These are phyloP conservation scores for Neuroterus valhalla DNA, from an alignment of 1,140 invertebrate genomes.

Conservation along the genomic window DNA sequence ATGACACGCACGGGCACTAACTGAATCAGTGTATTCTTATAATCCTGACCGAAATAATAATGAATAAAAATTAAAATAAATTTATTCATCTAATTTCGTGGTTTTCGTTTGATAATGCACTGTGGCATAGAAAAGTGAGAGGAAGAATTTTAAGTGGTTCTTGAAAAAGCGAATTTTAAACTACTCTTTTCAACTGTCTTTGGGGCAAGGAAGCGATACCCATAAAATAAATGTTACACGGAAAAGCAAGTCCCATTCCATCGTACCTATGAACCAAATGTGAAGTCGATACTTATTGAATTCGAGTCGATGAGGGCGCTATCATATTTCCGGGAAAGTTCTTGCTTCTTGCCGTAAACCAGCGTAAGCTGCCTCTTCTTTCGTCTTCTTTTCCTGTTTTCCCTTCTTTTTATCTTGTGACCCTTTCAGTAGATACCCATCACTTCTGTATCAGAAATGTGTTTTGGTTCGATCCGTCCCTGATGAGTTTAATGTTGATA, in stretches of 20 bases:
- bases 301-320: conserved; percentile 39
- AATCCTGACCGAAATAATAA: too few relatives aligned
- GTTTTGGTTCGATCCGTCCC: background rate
- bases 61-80: too few relatives aligned
- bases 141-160: too few relatives aligned
- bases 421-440: background rate
- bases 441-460: background rate
- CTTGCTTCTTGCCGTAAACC: conserved; percentile 46
- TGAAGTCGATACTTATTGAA: conserved; percentile 56
- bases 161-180: too few relatives aligned
- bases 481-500: background rate
- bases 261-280: conserved; percentile 48
- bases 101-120: too few relatives aligned
- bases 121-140: too few relatives aligned
- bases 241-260: background rate
- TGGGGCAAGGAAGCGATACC: background rate
- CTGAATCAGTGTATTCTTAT: too few relatives aligned
- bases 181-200: background rate
- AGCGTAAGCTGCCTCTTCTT: conserved; percentile 13
- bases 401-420: conserved; percentile 4
- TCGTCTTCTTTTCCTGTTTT: conserved; percentile 20
- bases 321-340: conserved; percentile 51
- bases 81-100: too few relatives aligned
- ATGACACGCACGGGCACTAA: too few relatives aligned
- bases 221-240: background rate